Evolutionary conservation across 2,113 vertebrate species (phyloP).

Genomic region (Antechinus flavipes): DNA sequence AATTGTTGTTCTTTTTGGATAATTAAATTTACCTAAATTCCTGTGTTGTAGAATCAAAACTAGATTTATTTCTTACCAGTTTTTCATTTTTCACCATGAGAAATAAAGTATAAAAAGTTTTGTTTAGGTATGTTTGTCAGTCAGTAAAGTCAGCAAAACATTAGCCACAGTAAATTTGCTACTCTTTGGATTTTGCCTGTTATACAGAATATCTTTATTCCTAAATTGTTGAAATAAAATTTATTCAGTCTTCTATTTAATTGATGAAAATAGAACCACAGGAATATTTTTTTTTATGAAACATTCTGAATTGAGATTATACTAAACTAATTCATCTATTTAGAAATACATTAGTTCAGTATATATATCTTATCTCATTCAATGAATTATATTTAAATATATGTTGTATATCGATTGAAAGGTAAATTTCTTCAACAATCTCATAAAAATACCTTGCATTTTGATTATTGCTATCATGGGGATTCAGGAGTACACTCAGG

Average conservation of each 20-base stretch:
- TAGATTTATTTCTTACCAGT: neutral
- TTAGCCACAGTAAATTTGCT: neutral
- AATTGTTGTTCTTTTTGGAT: neutral
- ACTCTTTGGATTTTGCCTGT: slow-evolving; percentile 32
- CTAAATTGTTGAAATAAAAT: slow-evolving; percentile 37
- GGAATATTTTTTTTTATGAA: neutral
- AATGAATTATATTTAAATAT: slow-evolving; percentile 37
- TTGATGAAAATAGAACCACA: slow-evolving; percentile 18
- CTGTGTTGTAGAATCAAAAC: neutral
- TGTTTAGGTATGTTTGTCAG: slow-evolving; percentile 14
- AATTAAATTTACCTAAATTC: neutral
- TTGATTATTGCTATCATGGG: slow-evolving; percentile 86
- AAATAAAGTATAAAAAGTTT: neutral
- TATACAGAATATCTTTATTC: slow-evolving; percentile 50
- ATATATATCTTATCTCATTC: slow-evolving; percentile 9
- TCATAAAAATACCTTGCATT: slow-evolving; percentile 72
- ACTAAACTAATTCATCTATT: neutral
- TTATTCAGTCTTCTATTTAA: neutral
- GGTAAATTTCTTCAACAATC: neutral
- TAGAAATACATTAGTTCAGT: slow-evolving; percentile 28
- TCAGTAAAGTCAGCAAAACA: slow-evolving; percentile 11
- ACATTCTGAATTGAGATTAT: neutral
- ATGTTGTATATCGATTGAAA: slow-evolving; percentile 52
- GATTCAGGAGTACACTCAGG: slow-evolving; percentile 89
- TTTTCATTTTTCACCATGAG: neutral